Evolutionary conservation across 2,888 invertebrate genomes (phyloP).

Genomic region (Troides aeacus): DNA sequence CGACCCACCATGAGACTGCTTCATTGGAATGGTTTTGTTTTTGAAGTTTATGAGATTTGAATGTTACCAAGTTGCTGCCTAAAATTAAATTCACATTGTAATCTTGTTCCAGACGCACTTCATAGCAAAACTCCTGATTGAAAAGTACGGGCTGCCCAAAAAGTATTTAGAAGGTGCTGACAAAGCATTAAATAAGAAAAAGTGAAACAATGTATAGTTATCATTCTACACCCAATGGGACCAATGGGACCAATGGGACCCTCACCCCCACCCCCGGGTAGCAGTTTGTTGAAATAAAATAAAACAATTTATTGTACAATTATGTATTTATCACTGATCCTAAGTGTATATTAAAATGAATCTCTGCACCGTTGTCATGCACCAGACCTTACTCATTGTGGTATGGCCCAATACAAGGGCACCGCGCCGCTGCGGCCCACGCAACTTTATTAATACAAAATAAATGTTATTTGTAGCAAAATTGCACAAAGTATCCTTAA

Average conservation of each 20-base stretch:
- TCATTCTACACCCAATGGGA: background rate
- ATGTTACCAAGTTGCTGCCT: too few species aligned
- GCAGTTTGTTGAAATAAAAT: conserved; percentile 7
- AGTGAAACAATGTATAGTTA: conserved; percentile 39
- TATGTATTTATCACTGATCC: conserved; percentile 34
- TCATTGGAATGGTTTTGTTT: too few species aligned
- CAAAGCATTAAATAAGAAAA: conserved; percentile 86
- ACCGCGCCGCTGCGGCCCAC: conserved; percentile 7
- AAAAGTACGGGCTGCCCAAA: conserved; percentile 88
- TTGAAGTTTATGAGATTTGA: too few species aligned
- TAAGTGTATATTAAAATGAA: conserved; percentile 24
- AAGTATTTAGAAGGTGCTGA: conserved; percentile 88
- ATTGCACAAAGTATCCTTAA: conserved; percentile 1
- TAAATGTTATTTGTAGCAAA: conserved; percentile 1
- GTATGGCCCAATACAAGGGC: conserved; percentile 1
- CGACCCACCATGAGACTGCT: too few species aligned
- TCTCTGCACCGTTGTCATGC: background rate
- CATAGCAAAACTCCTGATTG: conserved; percentile 78
- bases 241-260: background rate
- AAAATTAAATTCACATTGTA: too few species aligned
- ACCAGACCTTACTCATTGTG: background rate
- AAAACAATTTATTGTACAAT: conserved; percentile 23
- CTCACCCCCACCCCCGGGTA: background rate
- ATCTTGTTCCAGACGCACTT: conserved; percentile 66
- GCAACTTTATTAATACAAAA: background rate